phyloP scores from a whole-genome alignment of 2,797 vertebrate species.

The Botia almorhae region DNA sequence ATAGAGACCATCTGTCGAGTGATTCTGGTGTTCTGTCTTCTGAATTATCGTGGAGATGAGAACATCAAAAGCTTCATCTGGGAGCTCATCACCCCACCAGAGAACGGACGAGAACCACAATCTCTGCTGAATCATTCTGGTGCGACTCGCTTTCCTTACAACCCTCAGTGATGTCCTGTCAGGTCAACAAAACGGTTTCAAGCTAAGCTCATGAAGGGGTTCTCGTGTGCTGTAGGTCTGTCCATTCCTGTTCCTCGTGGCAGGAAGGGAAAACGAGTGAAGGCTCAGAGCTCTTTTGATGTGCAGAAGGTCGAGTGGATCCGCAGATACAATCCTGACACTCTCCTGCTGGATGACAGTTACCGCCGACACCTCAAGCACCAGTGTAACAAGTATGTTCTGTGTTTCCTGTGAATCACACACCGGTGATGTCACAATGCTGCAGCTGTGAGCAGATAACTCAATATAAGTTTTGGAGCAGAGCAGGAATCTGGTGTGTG shows the following conservation, averaged over 20 bases:
- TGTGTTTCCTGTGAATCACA: background rate
- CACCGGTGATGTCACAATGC: background rate
- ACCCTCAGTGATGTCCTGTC: background rate
- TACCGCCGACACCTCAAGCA: slow-evolving; percentile 93
- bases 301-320: slow-evolving; percentile 96
- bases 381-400: slow-evolving; percentile 93
- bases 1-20: slow-evolving; percentile 93
- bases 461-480: no score
- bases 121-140: slow-evolving; percentile 93
- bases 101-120: slow-evolving; percentile 90
- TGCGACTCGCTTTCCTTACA: slow-evolving; percentile 60
- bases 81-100: slow-evolving; percentile 92
- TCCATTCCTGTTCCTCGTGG: slow-evolving; percentile 93
- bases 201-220: background rate
- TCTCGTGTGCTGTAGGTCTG: slow-evolving; percentile 75
- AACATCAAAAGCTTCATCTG: slow-evolving; percentile 96
- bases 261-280: slow-evolving; percentile 81
- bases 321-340: slow-evolving; percentile 91
- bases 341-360: slow-evolving; percentile 90
- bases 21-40: slow-evolving; percentile 91
- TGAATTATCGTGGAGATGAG: slow-evolving; percentile 94
- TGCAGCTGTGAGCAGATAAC: background rate
- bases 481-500: no score
- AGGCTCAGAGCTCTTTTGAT: slow-evolving; percentile 89
- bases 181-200: background rate